Conservation (phyloP, 2,113 vertebrate genomes). For the Coptodon rendalli region DNA sequence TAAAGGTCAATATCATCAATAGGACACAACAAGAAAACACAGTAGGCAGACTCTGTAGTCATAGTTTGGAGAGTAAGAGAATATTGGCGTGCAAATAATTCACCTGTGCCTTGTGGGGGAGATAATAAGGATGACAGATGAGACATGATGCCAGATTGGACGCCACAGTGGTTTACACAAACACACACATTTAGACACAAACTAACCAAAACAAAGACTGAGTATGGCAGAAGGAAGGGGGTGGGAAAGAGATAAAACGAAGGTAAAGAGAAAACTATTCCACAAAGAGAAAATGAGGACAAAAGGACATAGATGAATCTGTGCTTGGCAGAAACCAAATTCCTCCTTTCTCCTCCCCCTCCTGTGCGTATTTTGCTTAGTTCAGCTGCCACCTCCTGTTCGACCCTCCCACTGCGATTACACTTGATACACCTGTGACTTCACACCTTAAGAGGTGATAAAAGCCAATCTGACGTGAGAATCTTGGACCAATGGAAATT, state of each 20-base stretch:
- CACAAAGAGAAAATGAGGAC: background rate
- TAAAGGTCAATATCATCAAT: constrained; percentile 40
- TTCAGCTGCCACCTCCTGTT: constrained; percentile 5
- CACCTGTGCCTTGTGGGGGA: constrained; percentile 33
- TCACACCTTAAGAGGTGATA: constrained; percentile 46
- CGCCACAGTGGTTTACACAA: background rate
- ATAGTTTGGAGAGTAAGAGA: background rate
- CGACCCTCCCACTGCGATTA: constrained; percentile 5
- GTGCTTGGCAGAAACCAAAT: background rate
- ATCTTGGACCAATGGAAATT: background rate
- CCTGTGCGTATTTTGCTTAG: background rate
- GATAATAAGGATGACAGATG: constrained; percentile 64
- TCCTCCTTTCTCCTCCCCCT: background rate
- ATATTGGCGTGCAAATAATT: constrained; percentile 37
- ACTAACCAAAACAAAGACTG: background rate
- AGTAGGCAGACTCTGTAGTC: background rate
- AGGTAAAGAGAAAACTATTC: background rate
- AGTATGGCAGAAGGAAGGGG: background rate
- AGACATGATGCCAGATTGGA: constrained; percentile 22
- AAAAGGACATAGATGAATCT: constrained; percentile 19
- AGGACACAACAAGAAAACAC: background rate
- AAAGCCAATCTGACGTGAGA: constrained; percentile 56
- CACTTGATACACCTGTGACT: constrained; percentile 38
- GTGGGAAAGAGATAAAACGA: background rate
- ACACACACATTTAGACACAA: background rate